phyloP scores from a whole-genome alignment of 2,888 invertebrate species.

The Drosophila hawaiiensis region DNA sequence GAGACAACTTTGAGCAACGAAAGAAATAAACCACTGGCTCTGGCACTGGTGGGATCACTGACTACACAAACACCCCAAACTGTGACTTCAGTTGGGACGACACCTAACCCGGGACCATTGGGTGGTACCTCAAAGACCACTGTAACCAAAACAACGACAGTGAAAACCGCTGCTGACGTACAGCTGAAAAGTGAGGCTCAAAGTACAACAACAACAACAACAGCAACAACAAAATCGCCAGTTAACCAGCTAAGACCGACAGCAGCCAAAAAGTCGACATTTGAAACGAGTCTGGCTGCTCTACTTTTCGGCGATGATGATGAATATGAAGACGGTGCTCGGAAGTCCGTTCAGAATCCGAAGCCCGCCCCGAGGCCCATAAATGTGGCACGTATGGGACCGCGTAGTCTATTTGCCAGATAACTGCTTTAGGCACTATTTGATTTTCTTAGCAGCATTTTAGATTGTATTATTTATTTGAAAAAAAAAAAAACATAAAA shows the following conservation, averaged over 20 bases:
- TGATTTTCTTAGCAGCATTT: constrained; percentile 62
- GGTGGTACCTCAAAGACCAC: not conserved
- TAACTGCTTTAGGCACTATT: constrained; percentile 28
- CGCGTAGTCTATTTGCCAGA: constrained; percentile 73
- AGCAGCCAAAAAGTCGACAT: constrained; percentile 78
- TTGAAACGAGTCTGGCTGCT: constrained; percentile 84
- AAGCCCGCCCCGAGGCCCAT: constrained; percentile 68
- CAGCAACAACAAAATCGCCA: constrained; percentile 42
- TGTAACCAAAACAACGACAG: constrained; percentile 15
- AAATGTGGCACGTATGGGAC: constrained; percentile 82
- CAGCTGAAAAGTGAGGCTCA: constrained; percentile 5
- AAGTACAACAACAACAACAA: constrained; percentile 37
- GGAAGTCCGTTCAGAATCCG: constrained; percentile 58
- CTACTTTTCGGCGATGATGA: constrained; percentile 84
- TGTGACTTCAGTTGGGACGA: constrained; percentile 8
- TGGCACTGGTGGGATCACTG: constrained; percentile 42
- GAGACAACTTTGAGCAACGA: constrained; percentile 37
- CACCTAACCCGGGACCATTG: constrained; percentile 12
- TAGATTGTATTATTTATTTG: constrained; percentile 72
- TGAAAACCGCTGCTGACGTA: constrained; percentile 1
- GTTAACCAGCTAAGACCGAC: constrained; percentile 40
- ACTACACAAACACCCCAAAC: constrained; percentile 11
- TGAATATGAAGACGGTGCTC: constrained; percentile 67
- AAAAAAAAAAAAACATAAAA: constrained; percentile 3
- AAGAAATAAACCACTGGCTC: constrained; percentile 47